Percentiles rank a stretch among this genome's conserved stretches.
phyloP scores from a whole-genome alignment of 2,113 vertebrate species.

The Synchiropus splendidus region DNA sequence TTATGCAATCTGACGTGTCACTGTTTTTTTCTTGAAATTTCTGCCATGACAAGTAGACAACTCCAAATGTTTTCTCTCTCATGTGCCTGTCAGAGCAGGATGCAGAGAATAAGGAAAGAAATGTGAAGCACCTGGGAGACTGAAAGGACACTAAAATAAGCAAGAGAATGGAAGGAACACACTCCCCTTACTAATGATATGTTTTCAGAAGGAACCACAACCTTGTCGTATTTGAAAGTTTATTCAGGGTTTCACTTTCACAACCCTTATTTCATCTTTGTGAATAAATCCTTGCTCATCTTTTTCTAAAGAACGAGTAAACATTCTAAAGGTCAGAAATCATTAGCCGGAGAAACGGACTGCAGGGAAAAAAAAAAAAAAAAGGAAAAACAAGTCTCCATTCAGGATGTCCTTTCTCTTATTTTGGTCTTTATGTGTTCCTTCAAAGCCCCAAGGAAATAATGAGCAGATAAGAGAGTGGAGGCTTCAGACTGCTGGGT shows the following conservation, averaged over 20 bases:
- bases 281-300: conserved; percentile 11
- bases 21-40: too few species aligned
- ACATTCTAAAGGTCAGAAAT: conserved; percentile 48
- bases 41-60: too few species aligned
- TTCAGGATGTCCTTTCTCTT: too few species aligned
- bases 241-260: conserved; percentile 11
- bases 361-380: conserved; percentile 18
- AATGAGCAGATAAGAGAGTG: conserved; percentile 43
- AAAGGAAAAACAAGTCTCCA: too few species aligned
- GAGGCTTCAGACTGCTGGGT: conserved; percentile 30
- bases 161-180: neutral
- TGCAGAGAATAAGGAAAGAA: neutral
- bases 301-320: conserved; percentile 16
- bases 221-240: conserved; percentile 13
- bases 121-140: conserved; percentile 7
- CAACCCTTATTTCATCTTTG: neutral
- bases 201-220: conserved; percentile 4
- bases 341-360: conserved; percentile 34
- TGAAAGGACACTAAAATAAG: conserved; percentile 2
- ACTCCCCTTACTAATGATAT: conserved; percentile 5
- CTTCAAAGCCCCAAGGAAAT: conserved; percentile 44
- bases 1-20: too few species aligned
- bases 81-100: too few species aligned
- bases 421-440: conserved; percentile 7
- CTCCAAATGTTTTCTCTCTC: too few species aligned